These are phyloP conservation scores for Ophthalmolycus amberensis DNA, from an alignment of 2,113 vertebrate species.

Conservation along the genomic window DNA sequence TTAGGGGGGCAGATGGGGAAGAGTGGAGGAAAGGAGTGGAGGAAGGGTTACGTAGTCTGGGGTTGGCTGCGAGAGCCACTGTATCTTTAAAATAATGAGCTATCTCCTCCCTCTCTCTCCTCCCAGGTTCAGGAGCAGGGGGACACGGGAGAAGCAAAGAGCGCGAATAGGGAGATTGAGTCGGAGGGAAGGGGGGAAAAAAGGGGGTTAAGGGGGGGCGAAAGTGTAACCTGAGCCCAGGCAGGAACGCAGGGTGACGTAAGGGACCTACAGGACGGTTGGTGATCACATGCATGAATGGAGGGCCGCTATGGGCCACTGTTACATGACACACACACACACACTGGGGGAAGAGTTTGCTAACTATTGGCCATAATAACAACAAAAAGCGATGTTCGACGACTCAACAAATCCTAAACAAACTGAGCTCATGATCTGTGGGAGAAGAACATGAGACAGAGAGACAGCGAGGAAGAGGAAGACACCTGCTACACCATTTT, in stretches of 20 bases:
- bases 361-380: not conserved
- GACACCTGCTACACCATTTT: conserved; percentile 32
- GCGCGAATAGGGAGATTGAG: conserved; percentile 21
- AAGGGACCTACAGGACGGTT: conserved; percentile 78
- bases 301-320: conserved; percentile 66
- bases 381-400: conserved; percentile 6
- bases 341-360: not conserved
- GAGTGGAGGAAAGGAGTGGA: not conserved
- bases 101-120: conserved; percentile 48
- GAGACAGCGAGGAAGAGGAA: not conserved
- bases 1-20: conserved; percentile 36
- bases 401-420: not conserved
- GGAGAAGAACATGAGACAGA: not conserved
- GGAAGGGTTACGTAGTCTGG: conserved; percentile 11
- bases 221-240: conserved; percentile 75
- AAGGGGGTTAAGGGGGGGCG: not conserved
- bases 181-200: not conserved
- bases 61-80: conserved; percentile 18
- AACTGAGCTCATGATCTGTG: not conserved
- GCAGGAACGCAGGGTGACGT: conserved; percentile 73
- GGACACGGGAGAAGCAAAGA: conserved; percentile 36
- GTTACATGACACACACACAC: conserved; percentile 52
- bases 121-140: conserved; percentile 45
- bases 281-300: conserved; percentile 82
- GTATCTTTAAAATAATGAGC: conserved; percentile 73